Base-by-base conservation (phyloP, 2,797 vertebrate species). In the Halcyon smyrnensis region DNA sequence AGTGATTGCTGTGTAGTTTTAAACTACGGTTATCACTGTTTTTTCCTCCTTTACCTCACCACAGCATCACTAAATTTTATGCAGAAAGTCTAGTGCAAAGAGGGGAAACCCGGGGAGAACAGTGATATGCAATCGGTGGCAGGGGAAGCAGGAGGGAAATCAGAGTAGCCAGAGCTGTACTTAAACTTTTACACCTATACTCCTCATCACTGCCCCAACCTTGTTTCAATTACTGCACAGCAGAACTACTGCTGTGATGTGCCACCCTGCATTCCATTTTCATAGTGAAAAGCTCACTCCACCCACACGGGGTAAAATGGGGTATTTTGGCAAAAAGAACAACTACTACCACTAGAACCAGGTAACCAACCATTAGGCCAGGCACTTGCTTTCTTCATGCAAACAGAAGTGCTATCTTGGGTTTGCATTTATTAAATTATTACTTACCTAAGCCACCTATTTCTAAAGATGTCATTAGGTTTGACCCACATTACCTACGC, bases 81-180 rank as follows among this genome's bases (percentile, higher is more conserved):
- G 3, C 0, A 50, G 3, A 3, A 36, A 25, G 9, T 17, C 17
- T 34, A 30, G 4, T 28, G 50, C 50, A 51, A 15, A 51, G 50
- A 51, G 28, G 50, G 50, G 50, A 51, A 28, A 51, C 24, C 50
- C 16, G 27, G 50, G 27, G 50, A 51, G 28, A 51, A 16, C 50
- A 50, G 19, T 6, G 15, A 36, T 17, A 43, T 0, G 4, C 14
- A 62, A n/a, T 0, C 27, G 12, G 17, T 41, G 11, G 57, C 9
- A 8, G 5, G 16, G 65, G 2, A 67, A 7, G 8, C 16, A 63
- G 16, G 2, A 74, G 6, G 8, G 36, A 89, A 77, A 62, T 8
- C 19, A 11, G 25, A 76, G 36, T 3, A 50, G 12, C 17, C n/a
- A 36, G 34, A 24, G 7, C 16, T 34, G 17, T 39, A 53, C 17